phyloP scores from a whole-genome alignment of 1,140 invertebrate species.

The Pinna nobilis region DNA sequence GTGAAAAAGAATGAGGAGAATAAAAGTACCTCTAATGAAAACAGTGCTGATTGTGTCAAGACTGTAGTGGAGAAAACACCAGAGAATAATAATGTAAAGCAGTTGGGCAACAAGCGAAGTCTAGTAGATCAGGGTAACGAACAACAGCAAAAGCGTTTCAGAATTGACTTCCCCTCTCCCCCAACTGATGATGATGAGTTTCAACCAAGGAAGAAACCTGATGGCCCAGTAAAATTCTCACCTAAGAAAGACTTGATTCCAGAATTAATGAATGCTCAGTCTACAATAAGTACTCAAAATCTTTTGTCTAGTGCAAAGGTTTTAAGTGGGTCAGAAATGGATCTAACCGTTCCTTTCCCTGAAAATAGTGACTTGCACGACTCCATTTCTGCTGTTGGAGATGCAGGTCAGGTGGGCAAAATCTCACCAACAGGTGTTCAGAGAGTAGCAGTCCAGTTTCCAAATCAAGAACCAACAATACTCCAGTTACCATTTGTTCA shows the following conservation, averaged over 20 bases:
- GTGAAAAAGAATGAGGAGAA: slow-evolving; percentile 35
- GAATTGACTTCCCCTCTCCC: slow-evolving; percentile 53
- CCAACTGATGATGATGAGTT: slow-evolving; percentile 46
- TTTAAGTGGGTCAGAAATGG: not conserved
- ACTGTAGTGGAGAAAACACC: slow-evolving; percentile 36
- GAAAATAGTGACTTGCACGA: slow-evolving; percentile 22
- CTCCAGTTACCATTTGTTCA: slow-evolving; percentile 44
- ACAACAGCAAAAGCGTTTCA: slow-evolving; percentile 38
- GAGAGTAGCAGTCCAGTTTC: slow-evolving; percentile 44
- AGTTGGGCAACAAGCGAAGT: not conserved
- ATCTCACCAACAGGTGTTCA: slow-evolving; percentile 7
- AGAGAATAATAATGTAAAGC: slow-evolving; percentile 8
- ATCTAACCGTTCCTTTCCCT: not conserved
- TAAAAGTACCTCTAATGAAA: slow-evolving; percentile 29
- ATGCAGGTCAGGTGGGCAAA: slow-evolving; percentile 19
- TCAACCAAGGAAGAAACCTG: not conserved
- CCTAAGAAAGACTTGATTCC: slow-evolving; percentile 41
- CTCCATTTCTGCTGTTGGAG: not conserved
- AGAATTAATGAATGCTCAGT: not conserved
- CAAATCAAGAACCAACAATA: slow-evolving; percentile 40
- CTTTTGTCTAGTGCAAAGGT: not conserved
- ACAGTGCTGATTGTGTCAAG: slow-evolving; percentile 21
- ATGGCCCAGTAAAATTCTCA: slow-evolving; percentile 27
- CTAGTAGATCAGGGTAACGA: slow-evolving; percentile 23
- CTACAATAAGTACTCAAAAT: not conserved